Evolutionary conservation across 2,113 vertebrate genomes (phyloP).

Genomic region (Bos indicus): DNA sequence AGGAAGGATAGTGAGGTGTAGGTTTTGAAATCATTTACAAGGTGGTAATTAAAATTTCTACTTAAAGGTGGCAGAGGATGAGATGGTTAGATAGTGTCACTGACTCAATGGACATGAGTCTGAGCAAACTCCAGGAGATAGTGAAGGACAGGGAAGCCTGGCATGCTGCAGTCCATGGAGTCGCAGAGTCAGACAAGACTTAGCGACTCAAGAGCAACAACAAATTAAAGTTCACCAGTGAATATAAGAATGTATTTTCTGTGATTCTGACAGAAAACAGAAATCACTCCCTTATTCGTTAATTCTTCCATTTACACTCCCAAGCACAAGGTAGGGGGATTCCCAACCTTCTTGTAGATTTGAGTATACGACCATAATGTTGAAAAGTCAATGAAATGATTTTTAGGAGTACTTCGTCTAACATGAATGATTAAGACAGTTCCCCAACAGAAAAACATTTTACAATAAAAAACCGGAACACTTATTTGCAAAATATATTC

Average conservation of each 20-base stretch:
- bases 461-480: background rate
- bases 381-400: background rate
- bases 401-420: background rate
- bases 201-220: background rate
- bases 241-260: background rate
- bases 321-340: background rate
- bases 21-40: background rate
- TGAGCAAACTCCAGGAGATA: background rate
- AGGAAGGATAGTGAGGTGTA: background rate
- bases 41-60: background rate
- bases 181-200: background rate
- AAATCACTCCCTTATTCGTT: background rate
- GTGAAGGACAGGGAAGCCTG: background rate
- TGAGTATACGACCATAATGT: background rate
- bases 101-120: background rate
- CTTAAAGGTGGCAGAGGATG: background rate
- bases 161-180: background rate
- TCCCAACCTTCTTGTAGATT: background rate
- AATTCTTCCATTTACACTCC: background rate
- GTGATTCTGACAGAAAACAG: conserved; percentile 5
- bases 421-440: background rate
- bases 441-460: background rate
- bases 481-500: background rate
- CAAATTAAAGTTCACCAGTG: background rate
- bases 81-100: background rate